Base-by-base conservation (phyloP, 2,797 vertebrate genomes). In the Enoplosus armatus region DNA sequence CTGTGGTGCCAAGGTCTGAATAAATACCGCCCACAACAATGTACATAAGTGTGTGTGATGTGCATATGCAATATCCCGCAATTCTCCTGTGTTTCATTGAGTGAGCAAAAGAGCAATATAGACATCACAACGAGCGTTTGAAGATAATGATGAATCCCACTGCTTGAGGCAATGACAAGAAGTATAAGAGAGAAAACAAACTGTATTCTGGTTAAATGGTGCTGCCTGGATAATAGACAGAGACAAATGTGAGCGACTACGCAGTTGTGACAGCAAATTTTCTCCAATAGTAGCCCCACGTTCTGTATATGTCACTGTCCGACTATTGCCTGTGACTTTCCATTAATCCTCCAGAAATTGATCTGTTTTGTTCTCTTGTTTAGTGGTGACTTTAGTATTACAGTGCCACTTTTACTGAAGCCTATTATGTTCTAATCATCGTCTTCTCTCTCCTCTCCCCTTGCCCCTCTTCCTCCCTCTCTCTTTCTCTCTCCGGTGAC, bases 111-210 rank as follows among this genome's bases (percentile, higher is more conserved):
- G 79, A 85, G 68, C 83, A 84, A 84, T 84, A 43, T 67, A 88
- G 80, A 89, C 59, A 88, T 87, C 84, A 82, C 62, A 88, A 87
- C 70, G 62, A 75, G 80, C 22, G 51, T 87, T 79, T 86, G 83
- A 85, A 87, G 86, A 88, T 86, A 75, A 90, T 87, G 87, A 89
- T 88, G 81, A 87, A 89, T 91, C 83, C 80, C 72, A 53, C 65
- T n/a, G 90, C 90, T 85, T 18, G 71, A 85, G 92, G 91, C 87
- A 82, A 90, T 82, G 84, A 85, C 85, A 87, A 69, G 73, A 81
- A 73, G 77, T 87, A 80, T 71, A 84, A 82, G 69, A 83, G 74
- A 79, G 80, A 87, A 84, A 88, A 84, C 76, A 79, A 85, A 86
- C 65, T 81, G 81, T 58, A 81, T 91, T 79, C 60, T 79, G 83